Percentiles rank a stretch among this genome's conserved stretches.
Conservation (phyloP, 2,113 vertebrate genomes). For the Myiozetetes cayanensis region DNA sequence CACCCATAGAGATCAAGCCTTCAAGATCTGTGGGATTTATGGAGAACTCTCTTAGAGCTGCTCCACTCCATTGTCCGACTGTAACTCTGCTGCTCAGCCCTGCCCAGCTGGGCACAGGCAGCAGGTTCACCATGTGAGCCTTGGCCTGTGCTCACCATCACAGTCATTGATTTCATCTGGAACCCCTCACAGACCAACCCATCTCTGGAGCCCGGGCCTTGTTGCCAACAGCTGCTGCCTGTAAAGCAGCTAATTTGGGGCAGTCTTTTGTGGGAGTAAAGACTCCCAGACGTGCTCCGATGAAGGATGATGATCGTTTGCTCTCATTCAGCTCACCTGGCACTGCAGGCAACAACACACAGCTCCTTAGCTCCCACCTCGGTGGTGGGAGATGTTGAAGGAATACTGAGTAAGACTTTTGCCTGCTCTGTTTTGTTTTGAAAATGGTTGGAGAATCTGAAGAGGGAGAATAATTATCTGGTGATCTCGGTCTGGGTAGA, state of each 20-base stretch:
- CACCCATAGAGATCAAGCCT: neutral
- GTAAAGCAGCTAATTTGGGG: neutral
- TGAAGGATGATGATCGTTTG: neutral
- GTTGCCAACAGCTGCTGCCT: neutral
- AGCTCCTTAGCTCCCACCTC: neutral
- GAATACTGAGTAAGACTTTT: fast-evolving
- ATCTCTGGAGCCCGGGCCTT: fast-evolving
- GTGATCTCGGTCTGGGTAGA: too few relatives aligned
- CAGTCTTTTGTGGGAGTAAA: neutral
- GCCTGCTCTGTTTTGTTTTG: neutral
- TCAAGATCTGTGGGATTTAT: neutral
- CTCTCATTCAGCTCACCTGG: neutral
- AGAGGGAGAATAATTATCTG: neutral
- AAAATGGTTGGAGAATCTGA: neutral
- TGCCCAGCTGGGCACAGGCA: neutral
- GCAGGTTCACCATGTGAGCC: fast-evolving
- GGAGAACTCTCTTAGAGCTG: neutral
- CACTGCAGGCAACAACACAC: neutral
- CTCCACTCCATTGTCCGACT: neutral
- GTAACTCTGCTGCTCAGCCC: fast-evolving
- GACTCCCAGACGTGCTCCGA: neutral
- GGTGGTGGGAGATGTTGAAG: neutral
- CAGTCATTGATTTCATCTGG: neutral
- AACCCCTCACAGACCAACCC: neutral
- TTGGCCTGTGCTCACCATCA: neutral